These are phyloP conservation scores for Spodoptera littoralis DNA, from an alignment of 2,888 invertebrate species.

Conservation along the genomic window DNA sequence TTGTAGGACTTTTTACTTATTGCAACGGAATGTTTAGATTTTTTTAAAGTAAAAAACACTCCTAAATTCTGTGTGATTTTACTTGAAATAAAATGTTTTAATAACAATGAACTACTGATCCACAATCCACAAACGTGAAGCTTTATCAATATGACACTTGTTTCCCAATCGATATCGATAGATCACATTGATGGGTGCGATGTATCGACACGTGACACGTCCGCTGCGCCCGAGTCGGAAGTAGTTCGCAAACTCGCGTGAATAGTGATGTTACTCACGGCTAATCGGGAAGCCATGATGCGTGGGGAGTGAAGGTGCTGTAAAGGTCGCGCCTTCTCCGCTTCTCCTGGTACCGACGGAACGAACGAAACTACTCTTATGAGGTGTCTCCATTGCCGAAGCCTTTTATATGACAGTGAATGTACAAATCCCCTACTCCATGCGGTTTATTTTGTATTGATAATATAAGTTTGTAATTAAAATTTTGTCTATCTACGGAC, in stretches of 20 bases:
- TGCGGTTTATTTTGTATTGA: conserved; percentile 62
- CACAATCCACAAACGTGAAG: conserved; percentile 20
- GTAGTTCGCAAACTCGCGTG: conserved; percentile 50
- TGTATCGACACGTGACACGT: conserved; percentile 6
- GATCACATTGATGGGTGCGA: conserved; percentile 28
- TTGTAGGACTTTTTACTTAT: conserved; percentile 5
- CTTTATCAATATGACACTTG: conserved; percentile 38
- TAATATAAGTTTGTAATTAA: conserved; percentile 61
- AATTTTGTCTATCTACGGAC: conserved; percentile 32
- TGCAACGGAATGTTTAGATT: conserved; percentile 12
- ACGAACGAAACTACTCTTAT: conserved; percentile 71
- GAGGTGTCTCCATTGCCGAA: conserved; percentile 61
- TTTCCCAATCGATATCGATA: neutral
- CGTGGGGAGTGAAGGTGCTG: conserved; percentile 65
- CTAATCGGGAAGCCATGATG: conserved; percentile 80
- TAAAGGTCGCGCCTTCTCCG: conserved; percentile 60
- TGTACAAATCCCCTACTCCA: conserved; percentile 80
- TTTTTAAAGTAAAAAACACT: conserved; percentile 8
- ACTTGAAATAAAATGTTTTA: conserved; percentile 1
- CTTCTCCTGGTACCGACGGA: conserved; percentile 63
- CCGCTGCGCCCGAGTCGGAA: conserved; percentile 20
- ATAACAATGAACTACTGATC: conserved; percentile 19
- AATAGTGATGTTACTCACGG: conserved; percentile 75
- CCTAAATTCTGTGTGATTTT: neutral
- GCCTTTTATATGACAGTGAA: conserved; percentile 85